phyloP scores from a whole-genome alignment of 2,888 invertebrate genomes.

The Ypsolopha scabrella region DNA sequence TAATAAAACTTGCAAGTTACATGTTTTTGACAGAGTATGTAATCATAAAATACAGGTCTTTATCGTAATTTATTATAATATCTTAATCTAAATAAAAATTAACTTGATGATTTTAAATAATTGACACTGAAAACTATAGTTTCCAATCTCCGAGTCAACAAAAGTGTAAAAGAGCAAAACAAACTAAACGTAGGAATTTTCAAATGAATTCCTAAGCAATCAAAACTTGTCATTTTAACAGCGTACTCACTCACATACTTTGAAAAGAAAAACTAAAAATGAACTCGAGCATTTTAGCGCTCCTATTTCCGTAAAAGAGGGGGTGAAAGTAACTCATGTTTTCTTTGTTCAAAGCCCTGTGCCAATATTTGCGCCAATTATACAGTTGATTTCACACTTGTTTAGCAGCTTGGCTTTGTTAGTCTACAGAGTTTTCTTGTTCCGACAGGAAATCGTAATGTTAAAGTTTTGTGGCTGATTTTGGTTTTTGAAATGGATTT shows the following conservation, averaged over 20 bases:
- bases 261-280: background rate
- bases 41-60: too few relatives aligned
- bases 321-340: constrained; percentile 34
- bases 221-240: background rate
- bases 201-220: background rate
- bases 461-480: too few relatives aligned
- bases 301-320: constrained; percentile 36
- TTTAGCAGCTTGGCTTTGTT: background rate
- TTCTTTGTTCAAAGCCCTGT: constrained; percentile 47
- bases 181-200: background rate
- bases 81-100: too few relatives aligned
- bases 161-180: too few relatives aligned
- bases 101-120: too few relatives aligned
- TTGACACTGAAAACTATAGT: too few relatives aligned
- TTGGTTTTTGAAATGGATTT: too few relatives aligned
- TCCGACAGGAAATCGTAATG: background rate
- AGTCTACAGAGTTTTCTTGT: background rate
- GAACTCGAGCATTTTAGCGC: constrained; percentile 26
- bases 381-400: constrained; percentile 53
- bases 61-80: too few relatives aligned
- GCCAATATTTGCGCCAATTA: constrained; percentile 55
- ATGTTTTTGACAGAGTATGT: too few relatives aligned
- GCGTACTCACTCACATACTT: background rate
- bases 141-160: too few relatives aligned
- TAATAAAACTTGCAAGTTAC: too few relatives aligned